Percentiles rank a stretch among this genome's conserved stretches.
These are phyloP conservation scores for Eulemur albifrons DNA, from an alignment of 2,797 vertebrate genomes.

Conservation along the genomic window DNA sequence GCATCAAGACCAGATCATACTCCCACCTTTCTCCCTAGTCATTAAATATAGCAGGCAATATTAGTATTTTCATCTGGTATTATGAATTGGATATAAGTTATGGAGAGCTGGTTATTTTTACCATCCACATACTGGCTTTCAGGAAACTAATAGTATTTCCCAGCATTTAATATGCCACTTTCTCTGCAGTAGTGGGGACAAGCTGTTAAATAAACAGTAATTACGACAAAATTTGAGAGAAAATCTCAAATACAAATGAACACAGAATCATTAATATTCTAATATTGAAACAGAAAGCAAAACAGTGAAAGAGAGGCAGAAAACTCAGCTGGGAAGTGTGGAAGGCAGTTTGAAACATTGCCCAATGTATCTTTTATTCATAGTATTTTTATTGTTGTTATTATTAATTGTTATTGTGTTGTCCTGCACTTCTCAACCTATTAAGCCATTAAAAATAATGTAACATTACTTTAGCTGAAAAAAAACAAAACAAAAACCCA, in stretches of 20 bases:
- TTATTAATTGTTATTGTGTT: background rate
- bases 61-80: background rate
- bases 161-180: background rate
- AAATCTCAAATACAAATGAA: background rate
- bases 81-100: background rate
- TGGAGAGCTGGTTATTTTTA: background rate
- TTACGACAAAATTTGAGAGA: background rate
- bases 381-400: background rate
- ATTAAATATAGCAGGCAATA: background rate
- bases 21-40: background rate
- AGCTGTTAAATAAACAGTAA: background rate
- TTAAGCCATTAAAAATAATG: background rate
- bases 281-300: background rate
- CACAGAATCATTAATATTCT: background rate
- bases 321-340: background rate
- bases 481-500: background rate
- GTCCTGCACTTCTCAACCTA: background rate
- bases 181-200: fast-evolving
- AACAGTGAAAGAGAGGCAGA: background rate
- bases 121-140: background rate
- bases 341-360: background rate
- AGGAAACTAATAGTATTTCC: background rate
- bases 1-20: background rate
- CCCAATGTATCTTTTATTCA: background rate
- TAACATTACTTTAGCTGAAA: background rate